Base-by-base conservation (phyloP, 2,888 invertebrate species). In the Spisula solida region DNA sequence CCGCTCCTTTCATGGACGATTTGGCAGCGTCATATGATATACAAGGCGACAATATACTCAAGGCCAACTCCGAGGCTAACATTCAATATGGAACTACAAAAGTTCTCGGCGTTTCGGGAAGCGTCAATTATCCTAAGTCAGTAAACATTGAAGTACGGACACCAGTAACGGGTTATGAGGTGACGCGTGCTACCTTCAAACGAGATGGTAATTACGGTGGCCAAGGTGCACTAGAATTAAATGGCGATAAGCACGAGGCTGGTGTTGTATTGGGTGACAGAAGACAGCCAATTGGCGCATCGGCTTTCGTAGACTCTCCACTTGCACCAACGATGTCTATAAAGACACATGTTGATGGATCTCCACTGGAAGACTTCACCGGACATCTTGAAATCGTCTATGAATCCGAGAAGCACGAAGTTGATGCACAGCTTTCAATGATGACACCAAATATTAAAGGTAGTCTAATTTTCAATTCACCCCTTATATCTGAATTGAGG, bases 141-240 rank as follows among this genome's bases (percentile, higher is more conserved):
- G 79, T 29, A 10, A 25, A 80, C 25, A 29, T 85, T 18, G 47
- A 55, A 41, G 48, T 85, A 8, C 60, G 80, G 25, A 29, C 60
- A 60, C 85, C 85, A 16, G 18, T 85, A 25, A 4, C 51, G 0
- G 85, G 81, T 31, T 66, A 29, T 66, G 70, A 86, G 47, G 81
- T n/a, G 20, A 48, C 66, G 18, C 70, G 70, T 16, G 16, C 80
- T 20, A 56, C 8, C 25, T 60, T 60, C 55, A 86, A 60, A 66
- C 80, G 81, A 4, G 66, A 34, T 29, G 86, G 86, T 70, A 70
- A 34, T 20, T 56, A 29, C 12, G 86, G 86, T 31, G 86, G 86
- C 4, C 41, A 86, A n/a, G 80, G 47, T 29, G 31, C 34, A 31
- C 8, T 81, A 14, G 41, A 66, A 47, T n/a, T 86, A 14, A 81